These are phyloP conservation scores for Rhyacophila evoluta DNA, from an alignment of 2,888 invertebrate species.

Conservation along the genomic window DNA sequence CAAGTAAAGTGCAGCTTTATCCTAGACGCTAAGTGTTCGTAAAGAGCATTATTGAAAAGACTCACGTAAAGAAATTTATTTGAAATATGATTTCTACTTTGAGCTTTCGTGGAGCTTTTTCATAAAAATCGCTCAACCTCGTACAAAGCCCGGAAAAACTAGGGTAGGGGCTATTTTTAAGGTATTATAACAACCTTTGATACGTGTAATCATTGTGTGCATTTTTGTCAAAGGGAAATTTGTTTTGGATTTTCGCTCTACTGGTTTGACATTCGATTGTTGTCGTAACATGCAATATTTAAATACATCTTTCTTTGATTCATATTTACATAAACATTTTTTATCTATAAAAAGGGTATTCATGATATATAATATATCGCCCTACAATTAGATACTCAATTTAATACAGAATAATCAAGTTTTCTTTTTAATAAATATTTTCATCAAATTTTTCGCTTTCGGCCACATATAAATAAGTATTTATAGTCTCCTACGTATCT, in stretches of 20 bases:
- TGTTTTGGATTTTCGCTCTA: not conserved
- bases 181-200: slow-evolving; percentile 14
- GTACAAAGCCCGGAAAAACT: not conserved
- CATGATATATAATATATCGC: too few relatives aligned
- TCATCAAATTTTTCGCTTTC: too few relatives aligned
- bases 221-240: not conserved
- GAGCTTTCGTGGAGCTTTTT: not conserved
- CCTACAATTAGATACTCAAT: too few relatives aligned
- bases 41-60: slow-evolving; percentile 6
- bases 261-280: not conserved
- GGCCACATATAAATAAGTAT: too few relatives aligned
- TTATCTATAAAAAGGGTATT: too few relatives aligned
- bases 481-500: too few relatives aligned
- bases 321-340: too few relatives aligned
- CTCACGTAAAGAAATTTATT: slow-evolving; percentile 5
- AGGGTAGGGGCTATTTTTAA: not conserved
- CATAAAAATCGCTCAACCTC: slow-evolving; percentile 1
- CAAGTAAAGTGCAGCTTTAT: not conserved
- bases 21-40: not conserved
- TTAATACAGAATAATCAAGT: too few relatives aligned
- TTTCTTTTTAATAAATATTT: too few relatives aligned
- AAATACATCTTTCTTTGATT: too few relatives aligned
- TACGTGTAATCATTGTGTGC: slow-evolving; percentile 4
- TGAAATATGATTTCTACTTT: not conserved
- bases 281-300: not conserved